Evolutionary conservation across 2,888 invertebrate species (phyloP), one percentile per base, ranked within the genome.

Genomic region (Lamproptera curius): DNA sequence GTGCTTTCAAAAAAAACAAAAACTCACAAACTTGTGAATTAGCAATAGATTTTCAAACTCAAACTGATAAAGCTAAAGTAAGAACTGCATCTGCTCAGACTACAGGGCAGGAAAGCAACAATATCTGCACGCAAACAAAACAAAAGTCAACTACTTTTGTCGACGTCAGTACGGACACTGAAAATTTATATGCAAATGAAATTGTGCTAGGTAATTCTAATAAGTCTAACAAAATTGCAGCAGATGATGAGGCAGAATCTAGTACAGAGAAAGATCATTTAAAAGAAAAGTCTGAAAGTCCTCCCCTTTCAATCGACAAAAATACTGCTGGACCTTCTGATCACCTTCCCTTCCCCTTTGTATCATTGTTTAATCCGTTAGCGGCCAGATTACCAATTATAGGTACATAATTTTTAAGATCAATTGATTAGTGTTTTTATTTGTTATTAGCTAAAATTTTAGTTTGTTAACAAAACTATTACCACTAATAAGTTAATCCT

Each of bases 301-400:
- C 88, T 51, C 88, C 88, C 31, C 72, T 88, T 13, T 73, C 85
- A 16, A 73, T 81, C 11, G 83, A 83, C 43, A 80, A 73, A 63
- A 59, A 56, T 42, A 50, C 62, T 37, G 58, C 72, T 26, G 66
- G 67, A 34, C 56, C 72, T 51, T 65, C 71, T 16, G 62, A 68
- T 47, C 69, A 66, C 47, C 77, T 76, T 55, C 70, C 73, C 45
- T 78, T 77, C 52, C 77, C 86, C 15, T 77, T 88, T 59, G 74
- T 76, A 56, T 80, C 88, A 44, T 67, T 87, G 57, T 86, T 87
- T 65, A 86, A 76, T 67, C 77, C 85, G 52, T 72, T 88, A 75
- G 85, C 84, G 63, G 79, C 83, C 67, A 79, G 85, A 68, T 72
- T 88, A 67, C 80, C 86, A 60, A 70, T 73, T 59, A 73, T 89